Conservation (phyloP, 2,888 invertebrate genomes). For the Venustoraphidia nigricollis region DNA sequence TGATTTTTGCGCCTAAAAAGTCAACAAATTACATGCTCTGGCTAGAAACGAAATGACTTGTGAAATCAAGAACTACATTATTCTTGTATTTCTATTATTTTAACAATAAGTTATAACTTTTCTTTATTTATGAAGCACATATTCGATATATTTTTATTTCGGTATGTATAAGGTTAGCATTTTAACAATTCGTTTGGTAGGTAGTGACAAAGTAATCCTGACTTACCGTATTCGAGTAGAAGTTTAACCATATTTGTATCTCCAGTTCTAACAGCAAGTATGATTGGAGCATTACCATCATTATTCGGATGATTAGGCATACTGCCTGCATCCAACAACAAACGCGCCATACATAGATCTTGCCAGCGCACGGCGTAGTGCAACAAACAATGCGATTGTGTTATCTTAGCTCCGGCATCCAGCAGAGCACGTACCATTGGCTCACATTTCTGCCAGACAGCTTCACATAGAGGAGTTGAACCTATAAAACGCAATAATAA, state of each 20-base stretch:
- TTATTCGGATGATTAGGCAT: constrained; percentile 47
- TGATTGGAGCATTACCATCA: constrained; percentile 51
- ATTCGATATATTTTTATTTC: too few relatives aligned
- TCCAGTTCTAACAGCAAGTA: constrained; percentile 37
- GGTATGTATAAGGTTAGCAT: too few relatives aligned
- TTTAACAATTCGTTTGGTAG: too few relatives aligned
- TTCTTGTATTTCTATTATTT: too few relatives aligned
- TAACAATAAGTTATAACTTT: too few relatives aligned
- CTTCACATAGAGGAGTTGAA: constrained; percentile 53
- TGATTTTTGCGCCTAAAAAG: constrained; percentile 35
- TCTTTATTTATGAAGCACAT: not conserved
- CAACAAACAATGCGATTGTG: constrained; percentile 51
- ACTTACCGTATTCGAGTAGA: constrained; percentile 37
- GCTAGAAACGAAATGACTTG: not conserved
- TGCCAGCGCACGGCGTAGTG: constrained; percentile 50
- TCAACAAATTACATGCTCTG: too few relatives aligned
- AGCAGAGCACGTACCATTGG: constrained; percentile 42
- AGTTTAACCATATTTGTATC: constrained; percentile 34
- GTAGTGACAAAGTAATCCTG: too few relatives aligned
- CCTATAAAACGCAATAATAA: constrained; percentile 28
- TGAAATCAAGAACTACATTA: not conserved
- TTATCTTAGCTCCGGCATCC: constrained; percentile 47
- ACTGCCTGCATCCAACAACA: constrained; percentile 38
- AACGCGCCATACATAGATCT: constrained; percentile 39
- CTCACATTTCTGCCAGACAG: constrained; percentile 47